Conservation (phyloP, 1,140 invertebrate species). For the Halesus radiatus region DNA sequence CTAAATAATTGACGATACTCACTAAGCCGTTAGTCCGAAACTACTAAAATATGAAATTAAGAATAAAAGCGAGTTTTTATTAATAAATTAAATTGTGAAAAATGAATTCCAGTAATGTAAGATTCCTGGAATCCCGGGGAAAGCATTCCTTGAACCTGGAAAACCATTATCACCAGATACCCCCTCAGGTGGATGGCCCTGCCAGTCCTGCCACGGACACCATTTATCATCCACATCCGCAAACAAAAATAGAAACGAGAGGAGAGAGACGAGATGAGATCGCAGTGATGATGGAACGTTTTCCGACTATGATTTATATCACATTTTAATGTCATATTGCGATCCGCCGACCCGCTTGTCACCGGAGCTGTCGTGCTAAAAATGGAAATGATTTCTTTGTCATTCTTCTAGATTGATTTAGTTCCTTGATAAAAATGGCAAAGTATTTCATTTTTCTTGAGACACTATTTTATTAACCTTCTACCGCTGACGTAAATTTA, state of each 20-base stretch:
- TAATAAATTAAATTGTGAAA: too few species aligned
- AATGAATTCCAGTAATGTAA: not conserved
- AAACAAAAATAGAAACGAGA: conserved; percentile 31
- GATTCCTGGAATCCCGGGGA: not conserved
- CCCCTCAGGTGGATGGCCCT: conserved; percentile 4
- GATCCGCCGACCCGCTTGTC: not conserved
- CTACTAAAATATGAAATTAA: too few species aligned
- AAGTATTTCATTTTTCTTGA: too few species aligned
- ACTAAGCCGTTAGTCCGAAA: too few species aligned
- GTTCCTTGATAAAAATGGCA: not conserved
- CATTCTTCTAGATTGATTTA: not conserved
- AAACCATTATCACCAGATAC: conserved; percentile 5
- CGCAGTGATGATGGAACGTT: conserved; percentile 34
- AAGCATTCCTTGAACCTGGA: not conserved
- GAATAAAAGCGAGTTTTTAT: too few species aligned
- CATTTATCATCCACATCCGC: conserved; percentile 8
- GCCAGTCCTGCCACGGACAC: not conserved
- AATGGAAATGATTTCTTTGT: not conserved
- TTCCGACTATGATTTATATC: conserved; percentile 33
- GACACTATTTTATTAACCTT: too few species aligned
- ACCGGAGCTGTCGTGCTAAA: not conserved
- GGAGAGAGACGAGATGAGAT: conserved; percentile 7
- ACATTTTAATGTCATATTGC: conserved; percentile 30
- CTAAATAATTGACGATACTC: too few species aligned
- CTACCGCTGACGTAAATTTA: too few species aligned